Evolutionary conservation across 1,140 invertebrate genomes (phyloP), one percentile per base, ranked within the genome.

Genomic region (Diprion similis): DNA sequence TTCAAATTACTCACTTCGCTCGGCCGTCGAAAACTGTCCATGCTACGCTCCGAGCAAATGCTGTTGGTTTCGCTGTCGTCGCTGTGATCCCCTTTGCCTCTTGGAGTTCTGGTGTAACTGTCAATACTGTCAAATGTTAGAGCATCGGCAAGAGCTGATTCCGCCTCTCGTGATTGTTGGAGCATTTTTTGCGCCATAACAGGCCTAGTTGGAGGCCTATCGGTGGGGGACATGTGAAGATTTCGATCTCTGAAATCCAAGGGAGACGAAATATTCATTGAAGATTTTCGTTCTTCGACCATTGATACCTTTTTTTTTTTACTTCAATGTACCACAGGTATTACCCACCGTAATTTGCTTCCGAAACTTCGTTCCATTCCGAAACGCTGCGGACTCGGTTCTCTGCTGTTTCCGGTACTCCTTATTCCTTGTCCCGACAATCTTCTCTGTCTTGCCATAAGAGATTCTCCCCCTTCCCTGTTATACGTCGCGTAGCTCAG

Each of bases 11-110:
- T 93, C 88, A 96, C 95, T 90, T 97, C 95, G 74, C 91, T 92
- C 15, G 92, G 91, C 82, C 94, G 89, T 68, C 94, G 90, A 75
- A 92, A 95, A 10, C 95, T 96, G 81, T 96, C 95, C 79, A 94
- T 93, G 45, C 96, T 97, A 8, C 95, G 88, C 81, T 99, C 97
- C 0, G 97, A 98, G 84, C 96, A 98, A 67, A 98, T 93, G 84
- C 96, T 98, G 48, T 97, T 98, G 3, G 96, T 97, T 85, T 99
- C 97, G 67, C 96, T 98, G 73, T 96, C 95, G 83, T 97, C 95
- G 51, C 95, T 96, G 71, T 96, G 94, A 81, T 96, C 95, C 0
- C 92, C 88, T 67, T 88, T 87, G 9, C 84, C 84, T 59, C 91
- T 89, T 0, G 84, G 81, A 24, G 83, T 82, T 76, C 85, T 81